These are phyloP conservation scores for Indicator maculatus DNA, from an alignment of 2,113 vertebrate species.

Conservation along the genomic window DNA sequence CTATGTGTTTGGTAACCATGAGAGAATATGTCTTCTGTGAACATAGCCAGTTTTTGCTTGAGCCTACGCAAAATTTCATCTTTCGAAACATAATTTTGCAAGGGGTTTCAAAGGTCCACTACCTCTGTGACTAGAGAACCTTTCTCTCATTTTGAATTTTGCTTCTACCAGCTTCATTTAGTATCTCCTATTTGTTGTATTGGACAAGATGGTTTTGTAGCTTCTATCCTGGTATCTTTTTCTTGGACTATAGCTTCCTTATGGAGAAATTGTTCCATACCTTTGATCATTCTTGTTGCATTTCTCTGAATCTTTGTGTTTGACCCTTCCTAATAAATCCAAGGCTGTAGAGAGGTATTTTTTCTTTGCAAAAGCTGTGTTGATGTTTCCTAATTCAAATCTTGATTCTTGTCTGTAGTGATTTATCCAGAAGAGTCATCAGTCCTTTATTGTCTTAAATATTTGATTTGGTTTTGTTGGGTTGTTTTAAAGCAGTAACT, in stretches of 20 bases:
- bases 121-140: not conserved
- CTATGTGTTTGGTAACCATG: constrained; percentile 27
- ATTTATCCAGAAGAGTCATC: not conserved
- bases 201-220: not conserved
- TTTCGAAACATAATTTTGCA: not conserved
- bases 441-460: not conserved
- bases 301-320: not conserved
- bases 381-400: not conserved
- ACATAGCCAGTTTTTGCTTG: constrained; percentile 3
- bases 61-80: not conserved
- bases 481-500: not conserved
- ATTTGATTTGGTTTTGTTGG: not conserved
- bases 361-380: not conserved
- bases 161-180: not conserved
- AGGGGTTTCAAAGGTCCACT: not conserved
- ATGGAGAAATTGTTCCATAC: not conserved
- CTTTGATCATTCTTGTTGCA: not conserved
- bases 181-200: not conserved
- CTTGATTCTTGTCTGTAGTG: not conserved
- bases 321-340: not conserved
- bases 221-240: not conserved
- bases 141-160: not conserved
- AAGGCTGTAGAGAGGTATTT: not conserved
- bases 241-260: not conserved
- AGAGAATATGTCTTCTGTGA: constrained; percentile 4